Evolutionary conservation across 1,140 invertebrate genomes (phyloP).

Genomic region (Drosophila arawakana): DNA sequence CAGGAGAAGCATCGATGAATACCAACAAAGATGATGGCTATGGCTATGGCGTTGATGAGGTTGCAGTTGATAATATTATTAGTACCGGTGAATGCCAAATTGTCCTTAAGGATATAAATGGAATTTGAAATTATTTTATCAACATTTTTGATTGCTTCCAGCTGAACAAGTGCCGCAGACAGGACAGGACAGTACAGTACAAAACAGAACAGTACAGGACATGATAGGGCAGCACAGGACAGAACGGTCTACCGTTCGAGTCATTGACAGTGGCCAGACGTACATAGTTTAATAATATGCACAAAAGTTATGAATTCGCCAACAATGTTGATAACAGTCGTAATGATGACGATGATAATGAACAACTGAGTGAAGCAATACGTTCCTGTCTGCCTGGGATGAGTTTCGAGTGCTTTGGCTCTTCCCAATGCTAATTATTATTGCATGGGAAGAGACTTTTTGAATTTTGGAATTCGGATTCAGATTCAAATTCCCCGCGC

Average conservation of each 20-base stretch:
- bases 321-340: constrained; percentile 13
- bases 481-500: constrained; percentile 13
- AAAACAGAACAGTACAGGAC: constrained; percentile 14
- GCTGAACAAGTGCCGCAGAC: constrained; percentile 68
- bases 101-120: constrained; percentile 82
- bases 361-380: constrained; percentile 51
- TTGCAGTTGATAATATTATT: constrained; percentile 76
- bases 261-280: constrained; percentile 61
- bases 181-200: constrained; percentile 3
- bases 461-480: neutral
- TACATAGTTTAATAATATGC: constrained; percentile 70
- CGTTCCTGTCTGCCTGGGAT: constrained; percentile 33
- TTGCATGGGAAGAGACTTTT: constrained; percentile 48
- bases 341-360: constrained; percentile 14
- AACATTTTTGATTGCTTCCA: constrained; percentile 82
- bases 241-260: constrained; percentile 45
- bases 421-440: constrained; percentile 74
- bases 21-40: constrained; percentile 8
- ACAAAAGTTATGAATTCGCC: constrained; percentile 77
- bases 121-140: constrained; percentile 83
- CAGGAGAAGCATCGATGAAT: constrained; percentile 38
- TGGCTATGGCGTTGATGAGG: constrained; percentile 2
- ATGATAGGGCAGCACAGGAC: neutral
- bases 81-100: constrained; percentile 80
- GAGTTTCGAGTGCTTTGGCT: constrained; percentile 37